These are phyloP conservation scores for Carterocephalus palaemon DNA, from an alignment of 2,888 invertebrate genomes.

Conservation along the genomic window DNA sequence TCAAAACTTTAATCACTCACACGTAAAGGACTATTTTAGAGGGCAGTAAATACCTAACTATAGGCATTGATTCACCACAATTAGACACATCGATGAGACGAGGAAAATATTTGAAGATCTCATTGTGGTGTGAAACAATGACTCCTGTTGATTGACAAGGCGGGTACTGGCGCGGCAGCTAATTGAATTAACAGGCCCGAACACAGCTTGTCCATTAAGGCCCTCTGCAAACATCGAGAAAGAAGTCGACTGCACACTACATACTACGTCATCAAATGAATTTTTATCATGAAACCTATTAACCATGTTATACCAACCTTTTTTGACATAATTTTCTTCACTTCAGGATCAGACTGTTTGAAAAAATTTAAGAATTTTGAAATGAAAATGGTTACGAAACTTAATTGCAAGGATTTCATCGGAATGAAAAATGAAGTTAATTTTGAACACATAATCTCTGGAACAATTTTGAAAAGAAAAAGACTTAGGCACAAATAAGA, in stretches of 20 bases:
- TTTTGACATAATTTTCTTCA: no score
- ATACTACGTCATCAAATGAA: conserved; percentile 15
- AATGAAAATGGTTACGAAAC: no score
- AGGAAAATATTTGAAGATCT: conserved; percentile 37
- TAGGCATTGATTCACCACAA: conserved; percentile 12
- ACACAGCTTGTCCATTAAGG: conserved; percentile 69
- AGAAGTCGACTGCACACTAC: conserved; percentile 31
- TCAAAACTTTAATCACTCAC: background rate
- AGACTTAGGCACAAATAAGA: no score
- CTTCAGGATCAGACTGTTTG: no score
- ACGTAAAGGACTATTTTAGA: background rate
- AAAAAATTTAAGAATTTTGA: no score
- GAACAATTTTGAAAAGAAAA: no score
- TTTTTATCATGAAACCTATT: no score
- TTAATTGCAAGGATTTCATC: no score
- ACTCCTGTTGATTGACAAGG: conserved; percentile 54
- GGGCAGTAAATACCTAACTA: no score
- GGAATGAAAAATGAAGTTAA: no score
- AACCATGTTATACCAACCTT: no score
- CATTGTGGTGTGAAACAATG: conserved; percentile 59
- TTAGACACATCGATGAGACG: conserved; percentile 9
- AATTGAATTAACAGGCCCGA: conserved; percentile 69
- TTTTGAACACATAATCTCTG: no score
- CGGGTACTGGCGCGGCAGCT: conserved; percentile 48
- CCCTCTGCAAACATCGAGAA: conserved; percentile 51